Evolutionary conservation across 92 coral and sea anemone species (phyloP).

Genomic region (Diadumene lineata): DNA sequence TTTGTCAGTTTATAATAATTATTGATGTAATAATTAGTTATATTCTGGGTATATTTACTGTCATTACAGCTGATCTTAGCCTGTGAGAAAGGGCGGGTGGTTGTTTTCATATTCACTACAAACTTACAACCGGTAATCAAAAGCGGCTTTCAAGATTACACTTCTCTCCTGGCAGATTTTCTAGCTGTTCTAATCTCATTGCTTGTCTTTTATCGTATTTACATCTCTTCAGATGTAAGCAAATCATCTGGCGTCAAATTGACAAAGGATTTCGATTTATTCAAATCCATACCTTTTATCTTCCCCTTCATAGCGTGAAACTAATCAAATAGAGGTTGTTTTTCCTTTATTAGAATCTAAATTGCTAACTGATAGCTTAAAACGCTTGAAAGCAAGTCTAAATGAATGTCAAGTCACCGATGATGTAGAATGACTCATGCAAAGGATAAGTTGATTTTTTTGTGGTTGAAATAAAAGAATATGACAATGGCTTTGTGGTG

Average conservation of each 20-base stretch:
- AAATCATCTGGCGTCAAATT: not conserved
- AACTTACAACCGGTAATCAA: not conserved
- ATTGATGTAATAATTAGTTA: too few relatives aligned
- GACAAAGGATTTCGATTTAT: not conserved
- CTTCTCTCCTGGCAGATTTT: not conserved
- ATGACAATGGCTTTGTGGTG: not conserved
- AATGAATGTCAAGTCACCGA: not conserved
- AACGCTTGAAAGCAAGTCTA: not conserved
- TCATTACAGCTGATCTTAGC: not conserved
- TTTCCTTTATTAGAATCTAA: not conserved
- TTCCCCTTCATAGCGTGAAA: not conserved
- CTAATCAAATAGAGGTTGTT: not conserved
- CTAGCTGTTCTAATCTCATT: not conserved
- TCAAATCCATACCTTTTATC: not conserved
- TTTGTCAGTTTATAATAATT: too few relatives aligned
- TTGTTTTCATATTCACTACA: not conserved
- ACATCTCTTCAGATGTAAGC: not conserved
- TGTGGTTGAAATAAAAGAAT: not conserved
- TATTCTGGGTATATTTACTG: not conserved
- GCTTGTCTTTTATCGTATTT: not conserved
- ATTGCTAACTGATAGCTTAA: not conserved
- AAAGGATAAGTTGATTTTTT: too few relatives aligned
- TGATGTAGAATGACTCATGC: not conserved
- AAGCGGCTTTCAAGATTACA: constrained; percentile 7
- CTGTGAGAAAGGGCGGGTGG: not conserved